A percentile compares a stretch with the other conserved stretches of the same genome.
phyloP scores from a whole-genome alignment of 2,888 invertebrate genomes.

The Erebia aethiops region DNA sequence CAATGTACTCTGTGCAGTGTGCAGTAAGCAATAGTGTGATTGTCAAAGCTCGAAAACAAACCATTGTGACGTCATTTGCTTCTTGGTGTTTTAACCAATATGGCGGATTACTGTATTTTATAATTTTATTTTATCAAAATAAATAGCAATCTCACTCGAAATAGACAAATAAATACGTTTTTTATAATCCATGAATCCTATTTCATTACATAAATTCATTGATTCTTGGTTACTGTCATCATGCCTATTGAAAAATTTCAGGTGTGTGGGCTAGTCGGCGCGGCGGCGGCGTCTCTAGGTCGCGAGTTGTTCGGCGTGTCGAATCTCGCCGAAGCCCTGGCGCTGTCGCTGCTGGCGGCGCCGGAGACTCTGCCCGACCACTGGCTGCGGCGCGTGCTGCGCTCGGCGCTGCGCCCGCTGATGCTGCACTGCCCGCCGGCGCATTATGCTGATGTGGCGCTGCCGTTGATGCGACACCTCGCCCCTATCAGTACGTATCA shows the following conservation, averaged over 20 bases:
- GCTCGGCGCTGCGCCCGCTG: constrained; percentile 93
- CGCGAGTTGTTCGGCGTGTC: constrained; percentile 92
- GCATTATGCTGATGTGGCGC: constrained; percentile 88
- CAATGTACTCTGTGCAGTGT: too few relatives aligned
- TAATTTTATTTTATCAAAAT: too few relatives aligned
- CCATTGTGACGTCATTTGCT: too few relatives aligned
- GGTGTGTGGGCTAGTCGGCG: constrained; percentile 84
- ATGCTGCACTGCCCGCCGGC: constrained; percentile 93
- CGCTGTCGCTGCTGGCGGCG: constrained; percentile 87
- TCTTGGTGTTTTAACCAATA: too few relatives aligned
- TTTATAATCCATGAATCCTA: too few relatives aligned
- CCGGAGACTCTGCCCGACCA: constrained; percentile 91
- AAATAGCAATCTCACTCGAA: too few relatives aligned
- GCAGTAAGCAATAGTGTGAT: too few relatives aligned
- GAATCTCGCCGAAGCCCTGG: constrained; percentile 88
- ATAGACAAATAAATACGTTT: too few relatives aligned
- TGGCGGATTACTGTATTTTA: too few relatives aligned
- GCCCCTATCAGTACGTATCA: constrained; percentile 89
- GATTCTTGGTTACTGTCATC: too few relatives aligned
- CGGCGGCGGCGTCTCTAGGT: constrained; percentile 90
- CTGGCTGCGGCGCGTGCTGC: constrained; percentile 90
- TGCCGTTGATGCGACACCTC: constrained; percentile 90
- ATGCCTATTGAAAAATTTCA: neutral
- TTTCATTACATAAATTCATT: too few relatives aligned
- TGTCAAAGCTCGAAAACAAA: too few relatives aligned